Conservation (phyloP, 1,140 invertebrate genomes). For the Rhopalosiphum padi region DNA sequence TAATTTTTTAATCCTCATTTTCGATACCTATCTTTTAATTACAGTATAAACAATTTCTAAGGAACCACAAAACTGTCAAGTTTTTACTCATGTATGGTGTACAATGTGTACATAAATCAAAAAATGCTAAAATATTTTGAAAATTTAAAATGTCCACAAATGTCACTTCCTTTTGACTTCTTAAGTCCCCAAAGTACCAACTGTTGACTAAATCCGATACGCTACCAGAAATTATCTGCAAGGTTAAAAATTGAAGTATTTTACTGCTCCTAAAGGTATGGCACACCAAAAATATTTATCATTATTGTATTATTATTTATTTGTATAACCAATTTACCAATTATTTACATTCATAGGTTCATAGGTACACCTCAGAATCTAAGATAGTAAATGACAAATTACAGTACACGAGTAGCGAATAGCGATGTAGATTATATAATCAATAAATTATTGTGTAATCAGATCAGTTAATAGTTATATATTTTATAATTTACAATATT, state of each 20-base stretch:
- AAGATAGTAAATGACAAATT: not conserved
- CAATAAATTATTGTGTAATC: not conserved
- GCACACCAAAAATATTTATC: not conserved
- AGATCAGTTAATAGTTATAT: no score
- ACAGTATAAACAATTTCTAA: no score
- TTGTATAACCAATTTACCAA: not conserved
- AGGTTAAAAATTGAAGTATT: not conserved
- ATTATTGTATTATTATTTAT: not conserved
- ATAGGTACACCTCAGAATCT: not conserved
- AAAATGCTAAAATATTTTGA: not conserved
- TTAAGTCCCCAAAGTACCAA: no score
- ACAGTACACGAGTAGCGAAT: no score
- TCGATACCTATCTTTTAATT: no score
- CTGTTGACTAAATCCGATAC: no score
- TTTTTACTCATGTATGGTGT: no score
- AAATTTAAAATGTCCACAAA: not conserved
- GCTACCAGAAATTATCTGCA: not conserved
- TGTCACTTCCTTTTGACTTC: not conserved
- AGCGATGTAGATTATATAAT: not conserved
- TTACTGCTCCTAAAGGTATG: not conserved
- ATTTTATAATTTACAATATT: not conserved
- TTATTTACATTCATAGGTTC: no score
- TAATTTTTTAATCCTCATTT: no score
- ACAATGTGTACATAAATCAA: no score
- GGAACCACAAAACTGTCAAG: no score